phyloP scores from a whole-genome alignment of 2,888 invertebrate species.

The Athalia cordata region DNA sequence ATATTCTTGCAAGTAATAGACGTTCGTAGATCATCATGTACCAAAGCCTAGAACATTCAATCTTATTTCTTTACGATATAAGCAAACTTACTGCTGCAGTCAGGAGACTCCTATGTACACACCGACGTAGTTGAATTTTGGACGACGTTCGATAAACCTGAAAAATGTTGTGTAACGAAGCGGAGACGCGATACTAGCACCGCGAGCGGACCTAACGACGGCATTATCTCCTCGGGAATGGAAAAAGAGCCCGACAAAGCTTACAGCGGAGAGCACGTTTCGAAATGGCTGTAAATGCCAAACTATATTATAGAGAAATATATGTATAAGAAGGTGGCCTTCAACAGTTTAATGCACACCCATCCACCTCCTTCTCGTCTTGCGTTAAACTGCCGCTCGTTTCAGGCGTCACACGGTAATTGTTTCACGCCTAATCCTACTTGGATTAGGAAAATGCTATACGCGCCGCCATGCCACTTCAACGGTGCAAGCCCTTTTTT shows the following conservation, averaged over 20 bases:
- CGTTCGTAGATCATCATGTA: slow-evolving; percentile 11
- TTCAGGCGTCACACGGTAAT: slow-evolving; percentile 30
- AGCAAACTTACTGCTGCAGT: background rate
- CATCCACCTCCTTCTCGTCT: background rate
- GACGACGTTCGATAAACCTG: slow-evolving; percentile 20
- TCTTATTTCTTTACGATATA: background rate
- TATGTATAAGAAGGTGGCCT: slow-evolving; percentile 1
- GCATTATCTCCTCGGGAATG: slow-evolving; percentile 1
- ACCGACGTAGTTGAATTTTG: background rate
- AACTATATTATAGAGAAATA: background rate
- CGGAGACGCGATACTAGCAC: slow-evolving; percentile 19
- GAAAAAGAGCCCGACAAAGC: background rate
- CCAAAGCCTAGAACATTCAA: background rate
- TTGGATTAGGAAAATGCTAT: slow-evolving; percentile 32
- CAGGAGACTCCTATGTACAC: background rate
- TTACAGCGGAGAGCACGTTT: background rate
- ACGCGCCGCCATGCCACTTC: background rate
- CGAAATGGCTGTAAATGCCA: slow-evolving; percentile 21
- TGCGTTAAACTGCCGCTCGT: slow-evolving; percentile 28
- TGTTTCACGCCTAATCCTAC: slow-evolving; percentile 35
- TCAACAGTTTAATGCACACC: background rate
- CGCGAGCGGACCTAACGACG: slow-evolving; percentile 5
- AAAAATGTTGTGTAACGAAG: slow-evolving; percentile 24
- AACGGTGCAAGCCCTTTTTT: background rate
- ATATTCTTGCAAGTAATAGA: background rate